phyloP scores from a whole-genome alignment of 2,797 vertebrate genomes.

The Loriculus beryllinus region DNA sequence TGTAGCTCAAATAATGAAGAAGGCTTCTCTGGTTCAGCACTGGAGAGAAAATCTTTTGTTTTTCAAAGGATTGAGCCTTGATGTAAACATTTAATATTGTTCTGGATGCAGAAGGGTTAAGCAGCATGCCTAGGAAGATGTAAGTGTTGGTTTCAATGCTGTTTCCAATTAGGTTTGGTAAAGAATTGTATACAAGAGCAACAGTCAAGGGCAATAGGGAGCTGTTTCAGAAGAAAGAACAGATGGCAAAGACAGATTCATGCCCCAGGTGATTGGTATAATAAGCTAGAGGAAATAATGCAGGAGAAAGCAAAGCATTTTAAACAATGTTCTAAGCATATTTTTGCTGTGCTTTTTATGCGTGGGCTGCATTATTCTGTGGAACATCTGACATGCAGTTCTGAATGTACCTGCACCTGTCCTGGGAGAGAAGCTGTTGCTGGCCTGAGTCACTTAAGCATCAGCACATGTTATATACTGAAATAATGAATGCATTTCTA shows the following conservation, averaged over 20 bases:
- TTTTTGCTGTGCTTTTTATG: background rate
- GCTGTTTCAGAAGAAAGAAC: constrained; percentile 12
- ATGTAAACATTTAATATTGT: background rate
- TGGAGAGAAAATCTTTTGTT: background rate
- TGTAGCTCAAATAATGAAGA: background rate
- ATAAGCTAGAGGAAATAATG: constrained; percentile 10
- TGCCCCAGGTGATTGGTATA: constrained; percentile 42
- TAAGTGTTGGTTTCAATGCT: background rate
- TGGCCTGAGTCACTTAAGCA: background rate
- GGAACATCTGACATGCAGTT: background rate
- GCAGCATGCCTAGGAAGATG: background rate
- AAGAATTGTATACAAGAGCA: background rate
- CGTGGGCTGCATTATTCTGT: background rate
- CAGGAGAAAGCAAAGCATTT: background rate
- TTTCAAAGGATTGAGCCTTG: background rate
- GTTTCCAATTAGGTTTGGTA: constrained; percentile 31
- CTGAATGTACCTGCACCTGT: background rate
- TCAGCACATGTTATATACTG: background rate
- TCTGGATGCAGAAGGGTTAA: background rate
- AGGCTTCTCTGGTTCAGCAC: background rate
- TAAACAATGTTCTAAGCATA: background rate
- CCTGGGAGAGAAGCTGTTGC: background rate
- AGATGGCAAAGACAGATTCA: constrained; percentile 35
- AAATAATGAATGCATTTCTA: background rate
- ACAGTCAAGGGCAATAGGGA: background rate